phyloP scores from a whole-genome alignment of 2,113 vertebrate genomes.

The Nyctereutes procyonoides region DNA sequence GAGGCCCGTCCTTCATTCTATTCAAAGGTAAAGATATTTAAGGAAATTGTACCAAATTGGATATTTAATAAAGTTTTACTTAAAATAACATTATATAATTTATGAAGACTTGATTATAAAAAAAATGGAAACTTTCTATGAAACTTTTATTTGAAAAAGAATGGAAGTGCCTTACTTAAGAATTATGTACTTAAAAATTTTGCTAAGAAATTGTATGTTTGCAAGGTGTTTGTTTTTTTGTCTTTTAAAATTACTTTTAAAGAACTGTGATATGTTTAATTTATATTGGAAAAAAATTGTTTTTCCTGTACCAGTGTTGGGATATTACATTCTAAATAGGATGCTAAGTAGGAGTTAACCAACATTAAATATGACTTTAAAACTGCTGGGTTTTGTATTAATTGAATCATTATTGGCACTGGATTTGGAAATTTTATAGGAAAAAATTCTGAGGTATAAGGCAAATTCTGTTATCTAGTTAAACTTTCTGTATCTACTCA shows the following conservation, averaged over 20 bases:
- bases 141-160: slow-evolving; percentile 56
- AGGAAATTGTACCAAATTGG: slow-evolving; percentile 36
- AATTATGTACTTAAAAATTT: slow-evolving; percentile 58
- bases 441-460: not conserved
- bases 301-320: slow-evolving; percentile 57
- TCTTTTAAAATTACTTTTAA: slow-evolving; percentile 58
- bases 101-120: slow-evolving; percentile 59
- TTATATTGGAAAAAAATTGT: not conserved
- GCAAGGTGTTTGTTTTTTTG: slow-evolving; percentile 42
- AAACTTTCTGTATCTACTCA: slow-evolving; percentile 48
- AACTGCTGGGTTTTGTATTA: slow-evolving; percentile 55
- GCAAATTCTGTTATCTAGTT: slow-evolving; percentile 28
- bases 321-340: slow-evolving; percentile 61
- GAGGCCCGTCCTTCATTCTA: slow-evolving; percentile 15
- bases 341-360: slow-evolving; percentile 31
- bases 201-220: slow-evolving; percentile 58
- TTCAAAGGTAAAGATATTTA: slow-evolving; percentile 51
- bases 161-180: slow-evolving; percentile 79
- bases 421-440: slow-evolving; percentile 56
- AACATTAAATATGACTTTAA: slow-evolving; percentile 60
- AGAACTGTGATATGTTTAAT: slow-evolving; percentile 51
- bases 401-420: slow-evolving; percentile 59
- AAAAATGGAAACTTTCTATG: not conserved
- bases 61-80: slow-evolving; percentile 62
- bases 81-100: slow-evolving; percentile 64